A percentile compares a stretch with the other conserved stretches of the same genome.
phyloP scores from a whole-genome alignment of 1,140 invertebrate species.

The Lethocerus indicus region DNA sequence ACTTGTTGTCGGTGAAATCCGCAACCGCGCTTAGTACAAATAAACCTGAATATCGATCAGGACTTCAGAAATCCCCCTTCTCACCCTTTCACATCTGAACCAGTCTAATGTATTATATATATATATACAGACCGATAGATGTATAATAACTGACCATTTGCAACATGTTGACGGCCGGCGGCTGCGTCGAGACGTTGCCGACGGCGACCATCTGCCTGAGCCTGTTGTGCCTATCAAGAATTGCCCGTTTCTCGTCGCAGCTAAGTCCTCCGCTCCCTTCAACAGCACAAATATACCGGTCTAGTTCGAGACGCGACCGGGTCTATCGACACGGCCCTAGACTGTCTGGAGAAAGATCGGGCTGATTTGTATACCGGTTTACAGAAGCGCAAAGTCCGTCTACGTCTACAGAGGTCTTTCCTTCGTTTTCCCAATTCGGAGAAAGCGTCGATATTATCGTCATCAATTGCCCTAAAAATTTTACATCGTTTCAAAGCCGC shows the following conservation, averaged over 20 bases:
- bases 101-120: background rate
- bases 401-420: too few species aligned
- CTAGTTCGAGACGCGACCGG: too few species aligned
- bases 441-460: too few species aligned
- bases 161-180: conserved; percentile 62
- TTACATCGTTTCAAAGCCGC: too few species aligned
- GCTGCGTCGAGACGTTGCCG: conserved; percentile 50
- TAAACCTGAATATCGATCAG: background rate
- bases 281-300: conserved; percentile 18
- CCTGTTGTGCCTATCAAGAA: conserved; percentile 62
- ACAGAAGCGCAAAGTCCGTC: too few species aligned
- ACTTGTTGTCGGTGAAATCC: background rate
- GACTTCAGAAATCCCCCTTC: background rate
- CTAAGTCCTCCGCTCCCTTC: conserved; percentile 45
- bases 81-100: background rate
- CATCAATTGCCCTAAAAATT: too few species aligned
- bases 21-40: background rate
- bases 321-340: too few species aligned
- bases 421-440: too few species aligned
- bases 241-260: conserved; percentile 49
- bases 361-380: too few species aligned
- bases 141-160: conserved; percentile 49
- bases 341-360: too few species aligned
- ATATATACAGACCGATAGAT: background rate
- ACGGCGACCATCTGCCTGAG: conserved; percentile 59